Percentiles rank a stretch among this genome's conserved stretches.
phyloP scores from a whole-genome alignment of 2,113 vertebrate species.

The Lynx canadensis region DNA sequence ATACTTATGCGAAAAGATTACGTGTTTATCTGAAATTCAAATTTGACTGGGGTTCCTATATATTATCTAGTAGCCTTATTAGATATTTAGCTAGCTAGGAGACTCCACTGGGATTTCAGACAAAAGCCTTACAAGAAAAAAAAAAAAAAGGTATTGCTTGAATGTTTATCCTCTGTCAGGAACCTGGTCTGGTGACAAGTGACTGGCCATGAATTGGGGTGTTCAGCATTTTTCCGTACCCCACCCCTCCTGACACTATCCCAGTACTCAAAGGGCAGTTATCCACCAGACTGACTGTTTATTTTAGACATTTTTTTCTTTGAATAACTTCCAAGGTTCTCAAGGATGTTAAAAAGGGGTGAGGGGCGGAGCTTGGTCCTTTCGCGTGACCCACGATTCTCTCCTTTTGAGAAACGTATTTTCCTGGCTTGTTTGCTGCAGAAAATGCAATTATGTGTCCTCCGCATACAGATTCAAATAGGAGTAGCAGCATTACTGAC shows the following conservation, averaged over 20 bases:
- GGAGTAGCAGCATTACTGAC: neutral
- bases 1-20: neutral
- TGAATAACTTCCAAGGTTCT: neutral
- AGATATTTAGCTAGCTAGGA: neutral
- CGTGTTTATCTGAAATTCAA: constrained; percentile 39
- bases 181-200: neutral
- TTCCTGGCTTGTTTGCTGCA: neutral
- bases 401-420: constrained; percentile 13
- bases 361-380: neutral
- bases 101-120: neutral
- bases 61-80: neutral
- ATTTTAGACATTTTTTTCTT: neutral
- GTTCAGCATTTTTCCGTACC: neutral
- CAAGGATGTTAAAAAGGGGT: neutral
- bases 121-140: neutral
- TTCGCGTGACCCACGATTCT: neutral
- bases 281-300: neutral
- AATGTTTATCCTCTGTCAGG: neutral
- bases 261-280: neutral
- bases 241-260: neutral
- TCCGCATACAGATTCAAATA: neutral
- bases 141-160: neutral
- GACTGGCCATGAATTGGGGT: neutral
- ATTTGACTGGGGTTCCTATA: neutral
- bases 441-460: neutral